Conservation (phyloP, 2,888 invertebrate genomes). For the Strigamia transsilvanica region DNA sequence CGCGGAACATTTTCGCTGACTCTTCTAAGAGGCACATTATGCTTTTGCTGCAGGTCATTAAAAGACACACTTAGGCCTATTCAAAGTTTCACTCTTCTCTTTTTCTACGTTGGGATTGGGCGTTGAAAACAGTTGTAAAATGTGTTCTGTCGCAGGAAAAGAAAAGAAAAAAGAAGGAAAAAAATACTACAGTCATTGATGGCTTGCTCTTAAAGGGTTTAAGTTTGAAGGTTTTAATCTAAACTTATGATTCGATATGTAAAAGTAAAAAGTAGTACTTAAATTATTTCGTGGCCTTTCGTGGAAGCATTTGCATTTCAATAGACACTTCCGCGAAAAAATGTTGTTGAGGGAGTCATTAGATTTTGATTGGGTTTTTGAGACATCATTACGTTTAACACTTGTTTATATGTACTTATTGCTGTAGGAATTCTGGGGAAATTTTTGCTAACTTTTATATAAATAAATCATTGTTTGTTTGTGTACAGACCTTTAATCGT, state of each 20-base stretch:
- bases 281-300: not conserved
- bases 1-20: conserved; percentile 49
- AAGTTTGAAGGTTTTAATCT: not conserved
- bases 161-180: not conserved
- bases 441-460: too few species aligned
- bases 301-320: conserved; percentile 5
- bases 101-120: not conserved
- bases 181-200: conserved; percentile 25
- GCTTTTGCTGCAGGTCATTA: conserved; percentile 47
- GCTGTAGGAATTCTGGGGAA: too few species aligned
- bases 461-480: too few species aligned
- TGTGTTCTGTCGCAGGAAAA: not conserved
- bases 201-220: conserved; percentile 1
- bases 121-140: conserved; percentile 45
- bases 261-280: not conserved
- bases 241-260: conserved; percentile 19
- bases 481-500: too few species aligned
- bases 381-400: not conserved
- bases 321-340: conserved; percentile 1
- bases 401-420: not conserved
- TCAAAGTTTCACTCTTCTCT: conserved; percentile 32
- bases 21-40: conserved; percentile 48
- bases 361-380: not conserved
- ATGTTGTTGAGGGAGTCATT: not conserved
- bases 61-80: conserved; percentile 47